A percentile compares a stretch with the other conserved stretches of the same genome.
Conservation (phyloP, 30 jellyfish, hydroid and myxozoan genomes). For the Hydractinia symbiolongicarpus region DNA sequence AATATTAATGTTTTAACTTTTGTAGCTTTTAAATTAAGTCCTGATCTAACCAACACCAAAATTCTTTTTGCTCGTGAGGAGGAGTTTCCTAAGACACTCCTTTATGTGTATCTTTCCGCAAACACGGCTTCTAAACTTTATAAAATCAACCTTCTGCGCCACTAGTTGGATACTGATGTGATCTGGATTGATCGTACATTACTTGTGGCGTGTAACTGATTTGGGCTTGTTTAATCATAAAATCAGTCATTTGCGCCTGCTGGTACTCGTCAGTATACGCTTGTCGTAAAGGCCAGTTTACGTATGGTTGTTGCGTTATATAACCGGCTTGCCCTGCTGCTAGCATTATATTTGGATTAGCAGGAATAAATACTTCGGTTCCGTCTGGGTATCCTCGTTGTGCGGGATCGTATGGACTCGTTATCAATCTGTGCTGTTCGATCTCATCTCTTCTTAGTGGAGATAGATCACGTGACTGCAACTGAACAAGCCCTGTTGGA, state of each 20-base stretch:
- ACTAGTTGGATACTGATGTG: conserved; percentile 10
- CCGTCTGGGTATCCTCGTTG: conserved; percentile 32
- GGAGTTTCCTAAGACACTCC: too few relatives aligned
- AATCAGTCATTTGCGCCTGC: neutral
- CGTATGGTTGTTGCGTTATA: conserved; percentile 1
- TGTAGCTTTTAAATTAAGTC: too few relatives aligned
- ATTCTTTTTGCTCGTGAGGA: too few relatives aligned
- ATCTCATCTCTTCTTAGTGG: conserved; percentile 15
- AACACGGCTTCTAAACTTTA: too few relatives aligned
- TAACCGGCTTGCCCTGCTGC: conserved; percentile 9
- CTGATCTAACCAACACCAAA: too few relatives aligned
- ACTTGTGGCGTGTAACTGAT: conserved; percentile 4
- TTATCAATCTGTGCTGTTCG: conserved; percentile 30
- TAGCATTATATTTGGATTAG: neutral
- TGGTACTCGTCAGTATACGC: neutral
- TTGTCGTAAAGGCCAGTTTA: conserved; percentile 15
- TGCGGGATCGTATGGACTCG: conserved; percentile 7
- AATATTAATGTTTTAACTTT: too few relatives aligned
- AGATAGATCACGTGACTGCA: conserved; percentile 36
- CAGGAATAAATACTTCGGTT: conserved; percentile 11
- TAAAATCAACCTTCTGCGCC: neutral
- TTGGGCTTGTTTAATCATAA: neutral
- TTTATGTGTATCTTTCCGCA: too few relatives aligned
- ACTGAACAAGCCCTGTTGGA: conserved; percentile 27
- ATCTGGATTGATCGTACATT: neutral